Evolutionary conservation across 2,888 invertebrate genomes (phyloP).

Genomic region (Xylota sylvarum): DNA sequence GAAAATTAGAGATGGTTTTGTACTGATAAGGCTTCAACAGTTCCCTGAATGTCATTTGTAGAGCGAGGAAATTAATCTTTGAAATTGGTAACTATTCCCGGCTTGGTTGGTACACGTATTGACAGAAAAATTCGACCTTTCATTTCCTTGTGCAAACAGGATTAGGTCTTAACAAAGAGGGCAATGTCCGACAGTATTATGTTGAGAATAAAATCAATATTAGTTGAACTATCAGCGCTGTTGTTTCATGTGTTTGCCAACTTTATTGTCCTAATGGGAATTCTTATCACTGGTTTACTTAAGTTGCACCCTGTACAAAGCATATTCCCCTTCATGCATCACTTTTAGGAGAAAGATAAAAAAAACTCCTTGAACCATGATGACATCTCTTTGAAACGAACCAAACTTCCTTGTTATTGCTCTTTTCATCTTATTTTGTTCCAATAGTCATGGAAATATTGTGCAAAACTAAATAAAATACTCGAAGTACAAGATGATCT

Average conservation of each 20-base stretch:
- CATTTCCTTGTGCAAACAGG: neutral
- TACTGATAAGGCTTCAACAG: constrained; percentile 5
- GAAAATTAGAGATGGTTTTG: constrained; percentile 22
- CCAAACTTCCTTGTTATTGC: neutral
- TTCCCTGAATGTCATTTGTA: constrained; percentile 21
- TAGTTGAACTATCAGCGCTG: neutral
- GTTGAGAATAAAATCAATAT: too few relatives aligned
- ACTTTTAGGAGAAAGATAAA: neutral
- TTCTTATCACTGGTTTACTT: constrained; percentile 2
- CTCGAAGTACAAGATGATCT: neutral
- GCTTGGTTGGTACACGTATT: neutral
- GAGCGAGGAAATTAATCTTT: neutral
- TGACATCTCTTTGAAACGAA: neutral
- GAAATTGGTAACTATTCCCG: neutral
- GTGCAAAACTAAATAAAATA: neutral
- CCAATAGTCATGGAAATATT: neutral
- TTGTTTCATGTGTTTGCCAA: neutral
- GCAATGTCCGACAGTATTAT: too few relatives aligned
- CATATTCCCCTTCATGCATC: neutral
- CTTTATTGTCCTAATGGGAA: neutral
- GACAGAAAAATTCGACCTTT: neutral
- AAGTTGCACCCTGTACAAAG: neutral
- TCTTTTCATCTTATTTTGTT: neutral
- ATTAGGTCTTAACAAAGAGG: neutral
- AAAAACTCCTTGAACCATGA: neutral